Percentiles rank a stretch among this genome's conserved stretches.
Conservation (phyloP, 2,113 vertebrate species). For the Genyomyrus donnyi region DNA sequence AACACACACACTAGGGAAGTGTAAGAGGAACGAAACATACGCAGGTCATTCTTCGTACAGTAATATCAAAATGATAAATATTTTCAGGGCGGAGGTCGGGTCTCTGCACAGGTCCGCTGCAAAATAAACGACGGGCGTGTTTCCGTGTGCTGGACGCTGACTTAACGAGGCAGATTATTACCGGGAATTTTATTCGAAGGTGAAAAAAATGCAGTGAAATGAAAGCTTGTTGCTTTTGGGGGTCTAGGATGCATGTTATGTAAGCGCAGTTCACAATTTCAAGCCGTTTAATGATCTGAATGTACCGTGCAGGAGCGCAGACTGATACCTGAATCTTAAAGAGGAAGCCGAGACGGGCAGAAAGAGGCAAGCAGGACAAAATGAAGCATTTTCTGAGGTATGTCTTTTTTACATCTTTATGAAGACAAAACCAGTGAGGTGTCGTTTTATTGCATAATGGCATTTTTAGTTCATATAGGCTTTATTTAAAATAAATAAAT, state of each 20-base stretch:
- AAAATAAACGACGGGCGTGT: not conserved
- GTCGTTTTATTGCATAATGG: not conserved
- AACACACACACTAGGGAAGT: not conserved
- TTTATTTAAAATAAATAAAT: not conserved
- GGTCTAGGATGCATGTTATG: not conserved
- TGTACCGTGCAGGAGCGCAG: not conserved
- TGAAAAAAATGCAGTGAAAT: not conserved
- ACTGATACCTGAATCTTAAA: not conserved
- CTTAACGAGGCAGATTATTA: not conserved
- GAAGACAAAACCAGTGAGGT: not conserved
- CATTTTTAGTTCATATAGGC: not conserved
- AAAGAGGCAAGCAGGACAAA: conserved; percentile 26
- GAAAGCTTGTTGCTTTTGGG: not conserved
- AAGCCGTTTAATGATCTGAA: not conserved
- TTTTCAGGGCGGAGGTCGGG: not conserved
- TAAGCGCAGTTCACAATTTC: not conserved
- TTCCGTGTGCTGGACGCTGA: not conserved
- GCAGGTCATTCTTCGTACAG: not conserved
- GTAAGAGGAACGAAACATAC: not conserved
- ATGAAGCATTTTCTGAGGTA: conserved; percentile 74
- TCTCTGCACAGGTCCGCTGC: not conserved
- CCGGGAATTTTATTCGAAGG: not conserved
- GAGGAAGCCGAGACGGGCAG: conserved; percentile 12
- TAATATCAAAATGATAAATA: not conserved
- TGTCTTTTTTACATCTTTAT: conserved; percentile 10